Evolutionary conservation across 2,113 vertebrate genomes (phyloP), one percentile per base, ranked within the genome.

Genomic region (Myotis lucifugus): DNA sequence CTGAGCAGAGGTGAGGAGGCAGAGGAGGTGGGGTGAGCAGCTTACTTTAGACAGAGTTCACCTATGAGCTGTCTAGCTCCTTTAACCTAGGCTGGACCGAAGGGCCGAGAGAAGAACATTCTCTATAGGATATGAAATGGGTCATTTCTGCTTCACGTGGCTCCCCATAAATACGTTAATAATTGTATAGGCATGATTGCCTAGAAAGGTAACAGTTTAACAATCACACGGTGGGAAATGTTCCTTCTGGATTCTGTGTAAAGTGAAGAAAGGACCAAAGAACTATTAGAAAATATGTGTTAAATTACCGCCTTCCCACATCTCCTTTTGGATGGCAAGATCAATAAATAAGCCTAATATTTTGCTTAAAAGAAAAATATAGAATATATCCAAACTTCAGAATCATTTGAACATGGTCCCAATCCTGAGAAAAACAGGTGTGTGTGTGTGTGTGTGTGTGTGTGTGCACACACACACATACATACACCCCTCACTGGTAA

Each of bases 131-230:
- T 76, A 90, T 85, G 83, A 97, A 96, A 93, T 85, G 90, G 88
- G 90, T 95, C 70, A 14, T 95, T 96, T 95, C 95, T 92, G 61
- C 52, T 64, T 90, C 92, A 97, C 85, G 90, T 92, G 96, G 88
- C 70, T 74, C 34, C 88, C 83, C 77, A 93, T 86, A 96, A 92
- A 96, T 87, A 94, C 85, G 88, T 84, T 87, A 94, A 95, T 96
- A 90, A 96, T 79, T 96, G 87, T 81, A 90, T 61, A 95, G 87
- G 90, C 86, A 70, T 42, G 29, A 66, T 73, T 78, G 85, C 81
- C 82, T 95, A 74, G 64, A 93, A 95, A 95, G 78, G 84, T 61
- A 93, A 91, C 42, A 34, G 54, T 85, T 88, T 88, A 90, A 81
- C 84, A 81, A 81, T 14, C 59, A 82, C 14, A 23, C 34, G 19